Percentiles rank a stretch among this genome's conserved stretches.
Conservation (phyloP, 2,113 vertebrate species). For the Oncorhynchus kisutch region DNA sequence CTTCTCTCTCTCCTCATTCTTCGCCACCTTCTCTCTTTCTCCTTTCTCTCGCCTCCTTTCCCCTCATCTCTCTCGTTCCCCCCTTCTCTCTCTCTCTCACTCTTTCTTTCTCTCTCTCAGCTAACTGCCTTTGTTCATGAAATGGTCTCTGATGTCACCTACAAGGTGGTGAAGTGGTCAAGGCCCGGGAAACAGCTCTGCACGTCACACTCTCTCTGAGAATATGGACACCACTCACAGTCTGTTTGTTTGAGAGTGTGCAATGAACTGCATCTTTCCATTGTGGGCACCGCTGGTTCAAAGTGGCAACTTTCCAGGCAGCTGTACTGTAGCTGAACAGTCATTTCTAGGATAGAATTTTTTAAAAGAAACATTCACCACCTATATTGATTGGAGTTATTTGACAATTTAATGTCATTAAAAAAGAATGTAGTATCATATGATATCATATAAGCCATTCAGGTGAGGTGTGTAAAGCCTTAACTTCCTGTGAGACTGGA, state of each 20-base stretch:
- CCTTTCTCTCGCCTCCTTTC: conserved; percentile 6
- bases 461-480: not conserved
- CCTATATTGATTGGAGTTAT: not conserved
- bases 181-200: not conserved
- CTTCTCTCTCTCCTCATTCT: not conserved
- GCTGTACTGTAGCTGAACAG: not conserved
- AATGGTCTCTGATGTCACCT: conserved; percentile 37
- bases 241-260: conserved; percentile 9
- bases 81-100: conserved; percentile 1
- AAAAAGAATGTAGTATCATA: not conserved
- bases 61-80: not conserved
- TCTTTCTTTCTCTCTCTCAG: conserved; percentile 3
- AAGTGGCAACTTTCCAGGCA: conserved; percentile 1
- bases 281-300: not conserved
- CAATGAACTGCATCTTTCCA: conserved; percentile 1
- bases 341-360: not conserved
- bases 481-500: conserved; percentile 8
- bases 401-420: not conserved
- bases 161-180: conserved; percentile 4
- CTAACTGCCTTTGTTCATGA: conserved; percentile 15
- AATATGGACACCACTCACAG: not conserved
- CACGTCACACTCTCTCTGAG: not conserved
- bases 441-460: not conserved
- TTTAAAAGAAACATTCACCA: not conserved
- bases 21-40: not conserved